phyloP scores from a whole-genome alignment of 2,797 vertebrate species.

The Lepidocolaptes lacrymiger region DNA sequence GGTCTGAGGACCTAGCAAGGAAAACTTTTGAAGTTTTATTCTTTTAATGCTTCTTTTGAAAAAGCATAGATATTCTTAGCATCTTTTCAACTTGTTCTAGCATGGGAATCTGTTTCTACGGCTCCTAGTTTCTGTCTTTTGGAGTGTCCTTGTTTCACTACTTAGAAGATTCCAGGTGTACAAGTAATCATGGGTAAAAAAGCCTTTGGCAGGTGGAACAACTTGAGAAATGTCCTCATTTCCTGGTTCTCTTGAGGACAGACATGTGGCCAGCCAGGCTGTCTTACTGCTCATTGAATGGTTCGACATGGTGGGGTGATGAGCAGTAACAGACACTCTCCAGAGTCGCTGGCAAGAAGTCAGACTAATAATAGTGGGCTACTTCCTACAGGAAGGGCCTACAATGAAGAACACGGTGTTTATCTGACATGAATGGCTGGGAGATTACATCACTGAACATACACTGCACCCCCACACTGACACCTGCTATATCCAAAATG shows the following conservation, averaged over 20 bases:
- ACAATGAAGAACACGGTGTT: conserved; percentile 25
- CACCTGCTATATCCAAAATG: not conserved
- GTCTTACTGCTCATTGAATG: not conserved
- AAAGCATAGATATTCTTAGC: not conserved
- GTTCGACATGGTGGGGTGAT: not conserved
- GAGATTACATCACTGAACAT: not conserved
- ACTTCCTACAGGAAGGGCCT: conserved; percentile 17
- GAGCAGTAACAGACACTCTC: not conserved
- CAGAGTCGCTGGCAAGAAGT: not conserved
- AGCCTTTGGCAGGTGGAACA: not conserved
- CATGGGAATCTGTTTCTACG: not conserved
- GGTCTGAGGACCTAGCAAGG: not conserved
- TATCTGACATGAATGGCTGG: not conserved
- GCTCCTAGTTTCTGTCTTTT: not conserved
- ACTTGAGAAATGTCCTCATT: not conserved
- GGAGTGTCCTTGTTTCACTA: not conserved
- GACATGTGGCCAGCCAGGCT: not conserved
- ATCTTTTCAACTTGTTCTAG: not conserved
- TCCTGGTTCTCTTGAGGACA: not conserved
- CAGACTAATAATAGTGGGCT: not conserved
- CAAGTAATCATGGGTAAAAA: not conserved
- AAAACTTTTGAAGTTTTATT: not conserved
- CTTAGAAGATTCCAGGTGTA: not conserved
- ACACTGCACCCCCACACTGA: not conserved
- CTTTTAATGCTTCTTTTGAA: not conserved